Base-by-base conservation (phyloP, 2,888 invertebrate species). In the Cephus spinipes region DNA sequence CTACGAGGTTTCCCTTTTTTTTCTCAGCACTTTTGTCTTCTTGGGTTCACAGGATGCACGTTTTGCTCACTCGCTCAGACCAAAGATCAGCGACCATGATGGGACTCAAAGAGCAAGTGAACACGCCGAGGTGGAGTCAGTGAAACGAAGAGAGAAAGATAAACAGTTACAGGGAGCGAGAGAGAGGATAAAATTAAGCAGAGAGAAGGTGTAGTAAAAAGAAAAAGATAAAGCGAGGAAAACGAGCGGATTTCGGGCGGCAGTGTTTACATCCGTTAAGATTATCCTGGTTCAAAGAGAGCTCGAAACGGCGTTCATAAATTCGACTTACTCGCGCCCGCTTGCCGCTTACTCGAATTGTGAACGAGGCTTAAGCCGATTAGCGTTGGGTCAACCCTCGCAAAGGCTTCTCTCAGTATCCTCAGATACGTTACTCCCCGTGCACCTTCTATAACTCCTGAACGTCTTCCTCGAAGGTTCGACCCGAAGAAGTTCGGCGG, bases 331-430 rank as follows among this genome's bases (percentile, higher is more conserved):
- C 84, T 83, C 84, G 80, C 81, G 82, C 82, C 85, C 79, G 80
- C 35, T 75, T 40, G 40, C 36, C 36, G 69, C 36, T 36, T 75
- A 80, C 77, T 83, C 86, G 83, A 89, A 89, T 88, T 86, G 87
- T 88, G 84, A 89, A 87, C 86, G 82, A 85, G 86, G 77, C 81
- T 85, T 90, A 90, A 90, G 90, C 89, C 88, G 90, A 90, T 90
- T 91, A 91, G 83, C 55, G 23, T 55, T 55, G 55, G 40, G 55
- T 55, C 55, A 55, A 55, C 55, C 55, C 55, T 55, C 55, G 55
- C 55, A 23, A 55, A 23, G 55, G 55, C 23, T 55, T 55, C 55
- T 55, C 55, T 9, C 23, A 9, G 55, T 55, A 55, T 55, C 55
- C 55, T 23, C 23, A 9, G 23, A 55, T 23, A 23, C 55, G 23